Percentiles rank a stretch among this genome's conserved stretches.
Conservation (phyloP, 2,113 vertebrate species). For the Nipponia nippon region DNA sequence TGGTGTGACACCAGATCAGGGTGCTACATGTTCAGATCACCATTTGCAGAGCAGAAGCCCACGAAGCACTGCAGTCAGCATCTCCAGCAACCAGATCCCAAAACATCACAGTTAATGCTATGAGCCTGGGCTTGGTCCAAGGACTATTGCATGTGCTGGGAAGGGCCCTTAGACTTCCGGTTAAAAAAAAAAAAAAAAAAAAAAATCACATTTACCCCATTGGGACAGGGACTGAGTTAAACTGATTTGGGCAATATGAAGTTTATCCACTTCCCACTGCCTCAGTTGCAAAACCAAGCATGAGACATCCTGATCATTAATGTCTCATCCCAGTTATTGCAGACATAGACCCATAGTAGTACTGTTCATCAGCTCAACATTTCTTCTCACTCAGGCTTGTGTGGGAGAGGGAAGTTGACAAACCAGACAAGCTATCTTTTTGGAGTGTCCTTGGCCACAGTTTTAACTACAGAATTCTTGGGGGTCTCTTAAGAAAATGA, state of each 20-base stretch:
- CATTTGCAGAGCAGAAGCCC: not conserved
- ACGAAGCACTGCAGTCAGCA: not conserved
- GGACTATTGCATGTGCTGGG: not conserved
- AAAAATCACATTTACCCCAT: not conserved
- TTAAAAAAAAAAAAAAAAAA: not conserved
- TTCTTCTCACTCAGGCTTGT: not conserved
- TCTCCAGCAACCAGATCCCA: not conserved
- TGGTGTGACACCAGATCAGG: not conserved
- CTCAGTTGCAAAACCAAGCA: not conserved
- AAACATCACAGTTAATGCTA: not conserved
- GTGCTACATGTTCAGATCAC: accelerated
- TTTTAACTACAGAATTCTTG: not conserved
- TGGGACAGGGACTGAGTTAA: not conserved
- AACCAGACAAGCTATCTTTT: not conserved
- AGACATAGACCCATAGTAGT: not conserved
- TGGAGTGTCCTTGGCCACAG: not conserved
- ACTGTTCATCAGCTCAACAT: not conserved
- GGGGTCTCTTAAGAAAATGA: not conserved
- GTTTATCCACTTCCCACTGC: not conserved
- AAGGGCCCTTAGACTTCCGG: not conserved
- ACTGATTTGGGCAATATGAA: not conserved
- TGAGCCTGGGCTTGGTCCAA: not conserved
- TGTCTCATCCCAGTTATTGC: not conserved
- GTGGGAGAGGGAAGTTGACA: not conserved
- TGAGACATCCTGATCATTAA: not conserved